A percentile compares a stretch with the other conserved stretches of the same genome.
Conservation (phyloP, 2,113 vertebrate species). For the Gallinago paraguaiae region DNA sequence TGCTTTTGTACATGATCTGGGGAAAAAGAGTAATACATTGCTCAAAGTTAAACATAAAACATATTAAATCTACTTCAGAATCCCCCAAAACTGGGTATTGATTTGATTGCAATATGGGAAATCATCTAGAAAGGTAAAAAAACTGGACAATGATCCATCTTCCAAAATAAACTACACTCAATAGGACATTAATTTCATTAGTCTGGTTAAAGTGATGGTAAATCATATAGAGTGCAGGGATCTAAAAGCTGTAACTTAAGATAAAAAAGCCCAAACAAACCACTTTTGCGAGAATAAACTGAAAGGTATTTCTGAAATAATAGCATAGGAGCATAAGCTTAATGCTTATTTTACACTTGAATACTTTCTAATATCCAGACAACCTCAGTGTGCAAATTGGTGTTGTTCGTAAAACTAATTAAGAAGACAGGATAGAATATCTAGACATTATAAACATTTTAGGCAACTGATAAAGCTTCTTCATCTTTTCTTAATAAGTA, state of each 20-base stretch:
- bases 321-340: neutral
- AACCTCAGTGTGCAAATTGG: conserved; percentile 28
- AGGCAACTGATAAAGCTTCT: conserved; percentile 21
- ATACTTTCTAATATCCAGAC: conserved; percentile 45
- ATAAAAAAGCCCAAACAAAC: neutral
- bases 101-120: neutral
- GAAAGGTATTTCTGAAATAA: conserved; percentile 38
- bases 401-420: conserved; percentile 22
- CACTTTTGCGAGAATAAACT: neutral
- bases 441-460: conserved; percentile 37
- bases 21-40: neutral
- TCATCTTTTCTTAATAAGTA: conserved; percentile 55
- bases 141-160: neutral
- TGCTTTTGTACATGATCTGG: neutral
- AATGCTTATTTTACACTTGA: conserved; percentile 55
- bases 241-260: neutral
- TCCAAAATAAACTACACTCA: neutral
- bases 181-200: neutral
- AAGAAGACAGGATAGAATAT: conserved; percentile 25
- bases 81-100: neutral
- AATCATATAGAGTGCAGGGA: neutral
- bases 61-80: neutral
- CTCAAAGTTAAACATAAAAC: neutral
- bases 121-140: neutral
- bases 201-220: neutral